Conservation (phyloP, 2,113 vertebrate genomes). For the Microcebus lehilahytsara region DNA sequence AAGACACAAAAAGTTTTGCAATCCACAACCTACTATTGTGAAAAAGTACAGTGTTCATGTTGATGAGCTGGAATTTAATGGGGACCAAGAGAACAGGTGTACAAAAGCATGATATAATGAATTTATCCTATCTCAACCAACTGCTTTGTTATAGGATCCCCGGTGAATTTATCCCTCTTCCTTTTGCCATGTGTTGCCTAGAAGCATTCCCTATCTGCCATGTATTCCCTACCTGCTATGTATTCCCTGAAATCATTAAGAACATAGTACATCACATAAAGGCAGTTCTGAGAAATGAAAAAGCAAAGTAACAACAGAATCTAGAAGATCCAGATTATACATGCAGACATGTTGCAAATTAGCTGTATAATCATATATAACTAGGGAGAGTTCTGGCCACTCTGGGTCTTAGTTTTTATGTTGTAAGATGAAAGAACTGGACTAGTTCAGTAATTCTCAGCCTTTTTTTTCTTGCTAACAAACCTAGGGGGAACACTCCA, state of each 20-base stretch:
- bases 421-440: background rate
- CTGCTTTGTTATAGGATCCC: background rate
- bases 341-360: background rate
- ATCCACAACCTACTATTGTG: background rate
- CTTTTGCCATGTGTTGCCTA: background rate
- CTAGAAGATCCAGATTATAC: background rate
- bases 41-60: background rate
- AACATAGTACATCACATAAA: background rate
- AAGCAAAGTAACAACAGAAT: background rate
- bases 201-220: background rate
- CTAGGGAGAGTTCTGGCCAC: background rate
- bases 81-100: background rate
- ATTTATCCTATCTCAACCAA: background rate
- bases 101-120: background rate
- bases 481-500: background rate
- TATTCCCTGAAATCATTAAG: background rate
- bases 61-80: background rate
- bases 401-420: background rate
- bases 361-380: background rate
- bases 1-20: background rate
- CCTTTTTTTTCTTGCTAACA: background rate
- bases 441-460: background rate
- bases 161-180: background rate
- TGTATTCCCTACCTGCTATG: background rate
- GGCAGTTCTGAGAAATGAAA: background rate